These are phyloP conservation scores for Nannoperca australis DNA, from an alignment of 2,797 vertebrate species.

Conservation along the genomic window DNA sequence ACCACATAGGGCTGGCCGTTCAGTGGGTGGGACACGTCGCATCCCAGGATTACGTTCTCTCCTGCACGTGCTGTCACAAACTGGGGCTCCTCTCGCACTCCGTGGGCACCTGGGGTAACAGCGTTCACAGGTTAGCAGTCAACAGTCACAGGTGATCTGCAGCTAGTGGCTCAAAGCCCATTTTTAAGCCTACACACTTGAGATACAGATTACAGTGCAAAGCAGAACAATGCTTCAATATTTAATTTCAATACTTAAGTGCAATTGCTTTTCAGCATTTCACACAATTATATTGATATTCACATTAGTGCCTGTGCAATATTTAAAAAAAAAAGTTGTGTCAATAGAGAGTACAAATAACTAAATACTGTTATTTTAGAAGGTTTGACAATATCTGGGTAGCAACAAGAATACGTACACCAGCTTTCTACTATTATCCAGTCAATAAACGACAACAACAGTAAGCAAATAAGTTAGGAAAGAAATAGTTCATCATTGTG, in stretches of 20 bases:
- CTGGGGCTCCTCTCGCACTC: constrained; percentile 95
- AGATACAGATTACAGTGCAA: not conserved
- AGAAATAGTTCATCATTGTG: not conserved
- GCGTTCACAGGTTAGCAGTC: constrained; percentile 4
- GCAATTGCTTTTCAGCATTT: not conserved
- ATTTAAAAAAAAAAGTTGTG: too few species aligned
- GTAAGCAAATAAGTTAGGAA: not conserved
- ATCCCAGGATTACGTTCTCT: constrained; percentile 94
- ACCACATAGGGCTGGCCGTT: constrained; percentile 98
- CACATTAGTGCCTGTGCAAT: not conserved
- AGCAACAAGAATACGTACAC: too few species aligned
- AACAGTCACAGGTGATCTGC: not conserved
- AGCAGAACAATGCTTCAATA: not conserved
- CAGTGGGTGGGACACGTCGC: constrained; percentile 94
- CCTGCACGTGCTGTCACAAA: constrained; percentile 96
- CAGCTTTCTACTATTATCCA: not conserved
- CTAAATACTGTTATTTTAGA: not conserved
- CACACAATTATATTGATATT: not conserved
- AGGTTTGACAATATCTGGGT: not conserved
- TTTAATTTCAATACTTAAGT: not conserved
- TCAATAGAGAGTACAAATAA: not conserved
- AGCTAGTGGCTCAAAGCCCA: not conserved
- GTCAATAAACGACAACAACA: not conserved
- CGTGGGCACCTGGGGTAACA: constrained; percentile 88
- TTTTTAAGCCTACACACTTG: not conserved